phyloP scores from a whole-genome alignment of 2,888 invertebrate species.

The Heliconius charithonia region DNA sequence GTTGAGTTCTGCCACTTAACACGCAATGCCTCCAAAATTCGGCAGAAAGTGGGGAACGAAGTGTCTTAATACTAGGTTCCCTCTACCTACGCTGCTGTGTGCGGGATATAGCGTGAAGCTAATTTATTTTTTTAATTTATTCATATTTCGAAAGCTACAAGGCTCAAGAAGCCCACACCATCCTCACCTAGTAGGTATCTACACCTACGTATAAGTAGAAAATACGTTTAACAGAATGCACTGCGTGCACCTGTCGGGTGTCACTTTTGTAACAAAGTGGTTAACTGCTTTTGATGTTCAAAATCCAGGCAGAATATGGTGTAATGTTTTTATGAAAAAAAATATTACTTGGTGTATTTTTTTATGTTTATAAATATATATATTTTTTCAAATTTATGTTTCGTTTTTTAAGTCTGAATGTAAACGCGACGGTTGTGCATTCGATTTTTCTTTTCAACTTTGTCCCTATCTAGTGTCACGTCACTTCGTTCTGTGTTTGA shows the following conservation, averaged over 20 bases:
- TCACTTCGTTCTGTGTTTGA: neutral
- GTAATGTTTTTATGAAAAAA: neutral
- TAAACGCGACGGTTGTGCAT: neutral
- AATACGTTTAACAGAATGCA: conserved; percentile 25
- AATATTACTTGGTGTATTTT: neutral
- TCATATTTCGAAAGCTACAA: no score
- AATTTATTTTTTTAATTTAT: no score
- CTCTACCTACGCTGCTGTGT: no score
- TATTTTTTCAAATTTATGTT: no score
- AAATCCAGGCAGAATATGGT: neutral
- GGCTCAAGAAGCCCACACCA: no score
- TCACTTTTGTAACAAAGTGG: conserved; percentile 33
- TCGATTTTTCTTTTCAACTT: neutral
- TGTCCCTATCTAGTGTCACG: neutral
- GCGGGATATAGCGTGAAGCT: no score
- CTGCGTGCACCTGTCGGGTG: conserved; percentile 27
- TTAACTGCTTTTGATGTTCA: conserved; percentile 34
- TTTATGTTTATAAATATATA: neutral
- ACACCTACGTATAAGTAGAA: neutral
- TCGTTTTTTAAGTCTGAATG: neutral
- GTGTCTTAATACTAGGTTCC: no score
- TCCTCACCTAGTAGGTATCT: no score
- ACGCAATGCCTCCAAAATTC: no score
- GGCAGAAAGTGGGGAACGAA: no score
- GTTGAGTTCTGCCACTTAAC: no score